Percentiles rank a stretch among this genome's conserved stretches.
Conservation (phyloP, 2,888 invertebrate genomes). For the Hesperia comma region DNA sequence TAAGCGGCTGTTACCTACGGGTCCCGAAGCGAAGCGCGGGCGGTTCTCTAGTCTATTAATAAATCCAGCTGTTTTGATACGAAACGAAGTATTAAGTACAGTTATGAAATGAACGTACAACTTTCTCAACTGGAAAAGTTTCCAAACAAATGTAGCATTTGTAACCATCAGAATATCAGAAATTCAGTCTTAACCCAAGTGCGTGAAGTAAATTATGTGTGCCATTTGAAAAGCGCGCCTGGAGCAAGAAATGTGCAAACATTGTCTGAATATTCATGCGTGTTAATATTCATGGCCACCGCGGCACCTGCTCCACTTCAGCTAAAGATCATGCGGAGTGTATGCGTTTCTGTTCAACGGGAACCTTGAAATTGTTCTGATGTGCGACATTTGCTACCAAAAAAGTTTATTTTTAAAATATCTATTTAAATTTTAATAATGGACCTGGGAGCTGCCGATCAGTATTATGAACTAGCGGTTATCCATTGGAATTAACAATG, state of each 20-base stretch:
- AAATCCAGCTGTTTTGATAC: too few relatives aligned
- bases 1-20: too few relatives aligned
- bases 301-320: constrained; percentile 63
- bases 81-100: too few relatives aligned
- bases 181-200: constrained; percentile 15
- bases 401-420: too few relatives aligned
- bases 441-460: too few relatives aligned
- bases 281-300: constrained; percentile 76
- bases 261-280: constrained; percentile 74
- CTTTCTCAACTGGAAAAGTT: not conserved
- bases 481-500: too few relatives aligned
- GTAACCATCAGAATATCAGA: not conserved
- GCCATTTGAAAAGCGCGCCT: constrained; percentile 50
- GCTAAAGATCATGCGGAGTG: constrained; percentile 48
- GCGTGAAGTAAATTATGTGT: constrained; percentile 30
- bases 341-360: constrained; percentile 38
- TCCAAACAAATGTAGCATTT: not conserved
- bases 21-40: too few relatives aligned
- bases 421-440: too few relatives aligned
- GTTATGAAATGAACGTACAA: not conserved
- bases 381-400: constrained; percentile 25
- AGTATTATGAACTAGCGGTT: too few relatives aligned
- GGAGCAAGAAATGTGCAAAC: constrained; percentile 73
- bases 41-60: too few relatives aligned
- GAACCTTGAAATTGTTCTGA: constrained; percentile 21